phyloP scores from a whole-genome alignment of 2,797 vertebrate species.

The Bradypodion ventrale region DNA sequence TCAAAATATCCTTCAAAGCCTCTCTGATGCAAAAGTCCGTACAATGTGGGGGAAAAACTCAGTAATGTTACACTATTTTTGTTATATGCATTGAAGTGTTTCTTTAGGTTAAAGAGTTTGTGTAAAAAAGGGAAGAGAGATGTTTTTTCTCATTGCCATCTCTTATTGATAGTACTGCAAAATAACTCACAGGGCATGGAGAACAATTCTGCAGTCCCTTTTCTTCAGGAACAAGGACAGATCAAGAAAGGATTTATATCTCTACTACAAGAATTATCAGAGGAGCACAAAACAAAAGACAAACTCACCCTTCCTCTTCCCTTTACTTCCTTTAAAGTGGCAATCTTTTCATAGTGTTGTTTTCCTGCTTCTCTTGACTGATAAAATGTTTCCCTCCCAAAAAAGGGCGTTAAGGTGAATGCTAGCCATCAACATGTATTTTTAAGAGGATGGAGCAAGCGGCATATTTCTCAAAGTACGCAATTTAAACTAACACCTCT shows the following conservation, averaged over 20 bases:
- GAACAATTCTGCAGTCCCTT: not conserved
- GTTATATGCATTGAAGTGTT: no score
- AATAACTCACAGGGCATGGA: no score
- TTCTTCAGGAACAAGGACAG: not conserved
- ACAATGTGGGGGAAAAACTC: no score
- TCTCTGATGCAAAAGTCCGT: no score
- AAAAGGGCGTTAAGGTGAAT: not conserved
- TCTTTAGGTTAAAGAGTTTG: no score
- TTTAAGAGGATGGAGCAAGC: constrained; percentile 29
- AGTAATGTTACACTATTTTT: no score
- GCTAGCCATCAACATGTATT: not conserved
- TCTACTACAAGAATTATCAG: not conserved
- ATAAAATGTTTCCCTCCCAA: not conserved
- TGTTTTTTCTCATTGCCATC: no score
- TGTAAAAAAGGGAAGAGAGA: no score
- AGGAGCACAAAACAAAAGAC: not conserved
- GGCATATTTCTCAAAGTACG: constrained; percentile 38
- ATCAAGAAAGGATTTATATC: no score
- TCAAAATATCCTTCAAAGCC: no score
- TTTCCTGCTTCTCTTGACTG: not conserved
- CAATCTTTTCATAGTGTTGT: not conserved
- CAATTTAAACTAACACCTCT: constrained; percentile 57
- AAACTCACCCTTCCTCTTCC: not conserved
- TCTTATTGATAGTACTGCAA: no score
- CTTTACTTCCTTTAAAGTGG: not conserved